Conservation (phyloP, 2,797 vertebrate genomes). For the Naso thynnoides region DNA sequence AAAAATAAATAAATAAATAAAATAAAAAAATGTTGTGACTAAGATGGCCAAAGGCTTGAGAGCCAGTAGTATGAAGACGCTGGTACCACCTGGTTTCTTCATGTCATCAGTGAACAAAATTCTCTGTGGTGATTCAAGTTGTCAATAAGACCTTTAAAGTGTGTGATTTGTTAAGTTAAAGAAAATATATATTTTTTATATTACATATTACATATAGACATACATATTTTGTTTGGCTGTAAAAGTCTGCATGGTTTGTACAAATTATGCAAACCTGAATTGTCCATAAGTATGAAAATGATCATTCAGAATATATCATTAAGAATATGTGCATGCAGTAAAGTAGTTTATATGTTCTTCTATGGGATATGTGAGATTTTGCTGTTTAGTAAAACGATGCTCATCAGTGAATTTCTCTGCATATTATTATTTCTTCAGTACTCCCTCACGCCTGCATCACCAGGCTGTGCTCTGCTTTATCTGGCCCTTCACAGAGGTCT, state of each 20-base stretch:
- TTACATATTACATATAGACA: too few relatives aligned
- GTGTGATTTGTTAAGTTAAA: too few relatives aligned
- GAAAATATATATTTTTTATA: too few relatives aligned
- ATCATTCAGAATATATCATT: conserved; percentile 24
- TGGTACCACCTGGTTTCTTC: too few relatives aligned
- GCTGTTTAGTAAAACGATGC: conserved; percentile 43
- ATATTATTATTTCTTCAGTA: conserved; percentile 67
- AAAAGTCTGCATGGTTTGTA: not conserved
- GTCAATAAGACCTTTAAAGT: too few relatives aligned
- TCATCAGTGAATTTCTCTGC: conserved; percentile 56
- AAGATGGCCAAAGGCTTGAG: too few relatives aligned
- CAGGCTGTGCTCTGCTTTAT: conserved; percentile 80
- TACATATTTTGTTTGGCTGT: too few relatives aligned
- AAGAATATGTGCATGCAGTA: conserved; percentile 2
- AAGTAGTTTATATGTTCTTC: conserved; percentile 28
- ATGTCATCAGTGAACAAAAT: too few relatives aligned
- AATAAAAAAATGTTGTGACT: too few relatives aligned
- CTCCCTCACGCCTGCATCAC: conserved; percentile 60
- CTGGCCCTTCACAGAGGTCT: conserved; percentile 82
- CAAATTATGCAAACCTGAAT: not conserved
- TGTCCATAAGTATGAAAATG: conserved; percentile 59
- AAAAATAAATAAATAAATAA: too few relatives aligned
- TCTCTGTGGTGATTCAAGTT: too few relatives aligned
- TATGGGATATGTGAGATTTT: conserved; percentile 24
- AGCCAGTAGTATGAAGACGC: too few relatives aligned